Conservation (phyloP, 2,797 vertebrate genomes). For the Alfaro cultratus region DNA sequence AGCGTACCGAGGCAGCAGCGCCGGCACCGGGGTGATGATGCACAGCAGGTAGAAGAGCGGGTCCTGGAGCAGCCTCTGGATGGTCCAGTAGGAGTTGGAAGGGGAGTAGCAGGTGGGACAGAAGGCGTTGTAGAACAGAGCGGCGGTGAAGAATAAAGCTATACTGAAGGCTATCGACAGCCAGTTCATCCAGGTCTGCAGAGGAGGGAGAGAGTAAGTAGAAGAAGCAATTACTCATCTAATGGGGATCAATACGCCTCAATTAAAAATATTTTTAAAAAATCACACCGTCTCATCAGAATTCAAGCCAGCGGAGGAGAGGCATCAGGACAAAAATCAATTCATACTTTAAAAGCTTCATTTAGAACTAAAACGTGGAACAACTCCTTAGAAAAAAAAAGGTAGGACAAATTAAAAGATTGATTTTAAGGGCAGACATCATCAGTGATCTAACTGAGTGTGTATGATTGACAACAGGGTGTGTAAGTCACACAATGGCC, state of each 20-base stretch:
- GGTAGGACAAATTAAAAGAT: background rate
- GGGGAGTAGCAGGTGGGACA: conserved; percentile 93
- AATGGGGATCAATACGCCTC: background rate
- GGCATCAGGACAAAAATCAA: background rate
- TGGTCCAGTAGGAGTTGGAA: conserved; percentile 96
- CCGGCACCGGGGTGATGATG: conserved; percentile 86
- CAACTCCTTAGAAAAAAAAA: background rate
- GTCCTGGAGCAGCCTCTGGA: conserved; percentile 90
- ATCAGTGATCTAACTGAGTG: background rate
- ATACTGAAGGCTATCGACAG: conserved; percentile 89
- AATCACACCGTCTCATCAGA: background rate
- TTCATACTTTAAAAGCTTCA: conserved; percentile 3
- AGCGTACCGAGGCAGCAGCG: conserved; percentile 91
- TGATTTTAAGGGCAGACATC: background rate
- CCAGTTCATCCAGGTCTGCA: conserved; percentile 96
- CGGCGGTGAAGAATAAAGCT: conserved; percentile 89
- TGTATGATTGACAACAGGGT: background rate
- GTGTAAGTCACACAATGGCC: background rate
- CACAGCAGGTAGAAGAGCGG: conserved; percentile 93
- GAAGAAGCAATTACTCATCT: background rate
- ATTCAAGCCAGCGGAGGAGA: background rate
- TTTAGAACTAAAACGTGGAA: background rate
- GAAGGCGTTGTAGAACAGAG: conserved; percentile 91
- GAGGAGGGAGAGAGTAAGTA: conserved; percentile 14
- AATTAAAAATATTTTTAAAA: background rate